Evolutionary conservation across 2,113 vertebrate genomes (phyloP).

Genomic region (Peromyscus polionotus): DNA sequence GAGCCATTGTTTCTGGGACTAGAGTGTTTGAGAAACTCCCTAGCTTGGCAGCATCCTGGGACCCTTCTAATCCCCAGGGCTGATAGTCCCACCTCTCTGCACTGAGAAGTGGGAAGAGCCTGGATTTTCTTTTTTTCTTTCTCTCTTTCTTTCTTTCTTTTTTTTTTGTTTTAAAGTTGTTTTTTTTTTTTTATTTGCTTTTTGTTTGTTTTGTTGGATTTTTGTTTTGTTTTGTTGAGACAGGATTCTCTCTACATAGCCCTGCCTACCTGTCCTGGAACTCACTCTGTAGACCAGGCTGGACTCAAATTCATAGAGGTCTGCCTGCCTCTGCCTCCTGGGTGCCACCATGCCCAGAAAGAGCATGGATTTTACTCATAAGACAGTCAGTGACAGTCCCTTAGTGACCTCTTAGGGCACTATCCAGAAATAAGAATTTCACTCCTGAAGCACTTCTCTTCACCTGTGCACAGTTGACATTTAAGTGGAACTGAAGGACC

Average conservation of each 20-base stretch:
- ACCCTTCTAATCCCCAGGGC: too few species aligned
- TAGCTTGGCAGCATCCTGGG: neutral
- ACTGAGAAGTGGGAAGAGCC: neutral
- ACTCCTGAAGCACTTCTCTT: neutral
- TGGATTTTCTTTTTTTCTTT: neutral
- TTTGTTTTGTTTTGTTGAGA: neutral
- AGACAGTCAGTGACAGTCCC: neutral
- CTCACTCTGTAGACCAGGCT: neutral
- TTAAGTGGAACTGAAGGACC: neutral
- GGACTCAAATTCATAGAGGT: neutral
- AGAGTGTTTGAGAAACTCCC: neutral
- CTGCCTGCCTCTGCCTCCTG: neutral
- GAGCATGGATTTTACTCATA: neutral
- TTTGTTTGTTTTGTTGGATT: neutral
- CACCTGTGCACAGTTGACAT: neutral
- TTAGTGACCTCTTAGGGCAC: fast-evolving
- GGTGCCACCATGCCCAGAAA: neutral
- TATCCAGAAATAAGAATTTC: too few species aligned
- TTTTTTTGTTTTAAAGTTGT: neutral
- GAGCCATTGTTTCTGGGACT: neutral
- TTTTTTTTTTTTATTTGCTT: neutral
- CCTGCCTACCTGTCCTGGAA: neutral
- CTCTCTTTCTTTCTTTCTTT: too few species aligned
- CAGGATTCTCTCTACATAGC: neutral
- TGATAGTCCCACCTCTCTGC: neutral